A percentile compares a stretch with the other conserved stretches of the same genome.
Conservation (phyloP, 2,888 invertebrate genomes). For the Crematogaster levior region DNA sequence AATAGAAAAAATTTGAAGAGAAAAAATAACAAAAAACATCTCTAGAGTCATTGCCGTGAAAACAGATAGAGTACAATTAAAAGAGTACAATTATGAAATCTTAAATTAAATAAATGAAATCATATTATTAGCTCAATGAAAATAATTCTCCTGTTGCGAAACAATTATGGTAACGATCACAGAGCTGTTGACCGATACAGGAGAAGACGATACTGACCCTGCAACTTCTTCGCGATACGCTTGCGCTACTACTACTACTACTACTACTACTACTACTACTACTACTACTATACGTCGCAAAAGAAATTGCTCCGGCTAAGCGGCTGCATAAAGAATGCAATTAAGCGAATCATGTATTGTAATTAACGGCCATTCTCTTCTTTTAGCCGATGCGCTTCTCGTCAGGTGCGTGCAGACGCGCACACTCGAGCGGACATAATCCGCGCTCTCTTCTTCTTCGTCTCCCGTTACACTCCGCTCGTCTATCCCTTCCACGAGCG, state of each 20-base stretch:
- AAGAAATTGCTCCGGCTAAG: slow-evolving; percentile 73
- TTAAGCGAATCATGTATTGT: slow-evolving; percentile 79
- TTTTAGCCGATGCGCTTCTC: slow-evolving; percentile 67
- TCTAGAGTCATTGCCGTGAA: background rate
- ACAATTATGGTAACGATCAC: slow-evolving; percentile 1
- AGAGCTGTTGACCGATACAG: background rate
- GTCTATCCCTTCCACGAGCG: slow-evolving; percentile 37
- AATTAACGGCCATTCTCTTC: slow-evolving; percentile 77
- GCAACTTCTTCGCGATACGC: slow-evolving; percentile 68
- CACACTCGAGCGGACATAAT: slow-evolving; percentile 66
- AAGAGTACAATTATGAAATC: background rate
- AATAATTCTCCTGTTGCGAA: slow-evolving; percentile 7
- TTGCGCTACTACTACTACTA: too few species aligned
- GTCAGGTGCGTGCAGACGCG: slow-evolving; percentile 74
- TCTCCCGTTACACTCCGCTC: slow-evolving; percentile 37
- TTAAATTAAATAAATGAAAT: background rate
- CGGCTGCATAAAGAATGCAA: slow-evolving; percentile 81
- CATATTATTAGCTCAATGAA: background rate
- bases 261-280: too few species aligned
- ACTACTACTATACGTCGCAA: slow-evolving; percentile 63
- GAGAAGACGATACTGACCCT: slow-evolving; percentile 64
- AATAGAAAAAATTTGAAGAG: too few species aligned
- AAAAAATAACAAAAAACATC: background rate
- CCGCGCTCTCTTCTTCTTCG: slow-evolving; percentile 46
- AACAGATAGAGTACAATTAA: background rate